A percentile compares a stretch with the other conserved stretches of the same genome.
Evolutionary conservation across 2,113 vertebrate species (phyloP).

Genomic region (Cinclus mexicanus): DNA sequence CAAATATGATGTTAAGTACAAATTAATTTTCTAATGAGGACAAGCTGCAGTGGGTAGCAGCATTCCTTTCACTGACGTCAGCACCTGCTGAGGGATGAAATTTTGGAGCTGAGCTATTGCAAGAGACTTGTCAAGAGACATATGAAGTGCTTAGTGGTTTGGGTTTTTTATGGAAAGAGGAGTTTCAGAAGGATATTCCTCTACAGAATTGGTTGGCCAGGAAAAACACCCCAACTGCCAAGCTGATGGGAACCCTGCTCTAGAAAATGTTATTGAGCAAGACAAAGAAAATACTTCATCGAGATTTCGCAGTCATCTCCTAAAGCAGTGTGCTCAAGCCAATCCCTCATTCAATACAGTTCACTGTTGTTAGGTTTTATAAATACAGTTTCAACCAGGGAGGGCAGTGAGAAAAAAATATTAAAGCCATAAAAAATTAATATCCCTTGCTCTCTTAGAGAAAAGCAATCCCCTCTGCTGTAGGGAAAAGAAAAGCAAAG

Average conservation of each 20-base stretch:
- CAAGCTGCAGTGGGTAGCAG: slow-evolving; percentile 2
- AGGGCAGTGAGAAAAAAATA: neutral
- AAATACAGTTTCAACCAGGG: neutral
- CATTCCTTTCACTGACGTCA: neutral
- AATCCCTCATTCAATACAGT: neutral
- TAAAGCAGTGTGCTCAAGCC: neutral
- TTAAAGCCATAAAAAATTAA: neutral
- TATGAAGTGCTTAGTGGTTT: neutral
- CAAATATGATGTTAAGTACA: slow-evolving; percentile 54
- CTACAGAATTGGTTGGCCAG: neutral
- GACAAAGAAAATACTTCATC: neutral
- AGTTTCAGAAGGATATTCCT: neutral
- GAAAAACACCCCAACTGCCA: neutral
- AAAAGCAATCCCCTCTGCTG: neutral
- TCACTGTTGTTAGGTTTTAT: neutral
- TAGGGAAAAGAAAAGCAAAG: neutral
- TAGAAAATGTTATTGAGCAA: neutral
- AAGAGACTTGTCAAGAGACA: slow-evolving; percentile 3
- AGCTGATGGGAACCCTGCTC: neutral
- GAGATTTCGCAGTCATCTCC: neutral
- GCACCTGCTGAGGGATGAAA: slow-evolving; percentile 27
- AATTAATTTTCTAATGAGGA: slow-evolving; percentile 70
- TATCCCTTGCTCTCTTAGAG: neutral
- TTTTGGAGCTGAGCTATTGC: neutral
- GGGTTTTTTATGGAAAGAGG: neutral